A percentile compares a stretch with the other conserved stretches of the same genome.
Evolutionary conservation across 2,888 invertebrate genomes (phyloP).

Genomic region (Abscondita cerata): DNA sequence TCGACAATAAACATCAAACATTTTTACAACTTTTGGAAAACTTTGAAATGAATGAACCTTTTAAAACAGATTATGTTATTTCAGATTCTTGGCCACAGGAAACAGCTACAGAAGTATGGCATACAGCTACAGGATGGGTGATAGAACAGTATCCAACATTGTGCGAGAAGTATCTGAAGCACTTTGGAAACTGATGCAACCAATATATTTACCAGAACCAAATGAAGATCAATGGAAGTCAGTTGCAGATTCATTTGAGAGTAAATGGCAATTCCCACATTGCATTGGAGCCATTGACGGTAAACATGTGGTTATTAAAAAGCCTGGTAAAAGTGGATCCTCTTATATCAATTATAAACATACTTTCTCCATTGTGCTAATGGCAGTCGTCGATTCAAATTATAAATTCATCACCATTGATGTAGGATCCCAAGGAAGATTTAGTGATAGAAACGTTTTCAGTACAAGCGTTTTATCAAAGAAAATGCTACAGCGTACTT

Average conservation of each 20-base stretch:
- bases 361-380: conserved; percentile 44
- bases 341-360: conserved; percentile 48
- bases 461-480: conserved; percentile 36
- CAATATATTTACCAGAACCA: conserved; percentile 36
- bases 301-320: conserved; percentile 44
- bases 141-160: conserved; percentile 39
- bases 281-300: conserved; percentile 45
- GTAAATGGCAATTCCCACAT: conserved; percentile 45
- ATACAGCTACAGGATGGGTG: conserved; percentile 35
- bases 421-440: conserved; percentile 44
- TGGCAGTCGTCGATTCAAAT: too few species aligned
- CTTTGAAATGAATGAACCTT: not conserved
- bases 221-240: conserved; percentile 36
- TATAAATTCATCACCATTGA: conserved; percentile 44
- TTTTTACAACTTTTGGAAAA: not conserved
- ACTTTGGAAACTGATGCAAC: conserved; percentile 36
- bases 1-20: not conserved
- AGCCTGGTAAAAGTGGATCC: conserved; percentile 42
- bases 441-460: conserved; percentile 45
- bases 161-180: conserved; percentile 34
- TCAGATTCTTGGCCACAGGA: conserved; percentile 37
- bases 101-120: conserved; percentile 36
- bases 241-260: conserved; percentile 41
- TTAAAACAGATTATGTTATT: not conserved
- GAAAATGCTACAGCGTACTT: conserved; percentile 27